Conservation (phyloP, 2,113 vertebrate genomes). For the Oceanodroma tethys region DNA sequence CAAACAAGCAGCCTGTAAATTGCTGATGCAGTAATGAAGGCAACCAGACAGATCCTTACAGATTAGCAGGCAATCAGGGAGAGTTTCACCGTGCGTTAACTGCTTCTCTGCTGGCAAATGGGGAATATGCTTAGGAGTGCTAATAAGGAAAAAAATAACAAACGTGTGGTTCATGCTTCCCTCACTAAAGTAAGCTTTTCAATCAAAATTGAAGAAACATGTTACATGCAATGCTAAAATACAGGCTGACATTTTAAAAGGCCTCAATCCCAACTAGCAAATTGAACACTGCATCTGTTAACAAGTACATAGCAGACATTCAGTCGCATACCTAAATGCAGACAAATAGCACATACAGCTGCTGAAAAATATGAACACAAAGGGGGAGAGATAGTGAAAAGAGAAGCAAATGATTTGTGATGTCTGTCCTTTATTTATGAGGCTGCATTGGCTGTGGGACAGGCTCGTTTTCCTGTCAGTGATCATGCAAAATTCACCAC, state of each 20-base stretch:
- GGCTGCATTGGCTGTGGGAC: background rate
- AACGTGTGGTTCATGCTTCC: background rate
- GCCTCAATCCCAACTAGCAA: background rate
- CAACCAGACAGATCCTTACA: background rate
- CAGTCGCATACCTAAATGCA: background rate
- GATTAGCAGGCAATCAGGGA: background rate
- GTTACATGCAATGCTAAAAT: background rate
- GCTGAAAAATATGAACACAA: background rate
- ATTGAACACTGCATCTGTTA: background rate
- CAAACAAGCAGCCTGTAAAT: background rate
- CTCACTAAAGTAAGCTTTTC: background rate
- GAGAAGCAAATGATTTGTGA: background rate
- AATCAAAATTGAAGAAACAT: background rate
- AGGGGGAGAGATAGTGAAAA: background rate
- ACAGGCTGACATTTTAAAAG: slow-evolving; percentile 16
- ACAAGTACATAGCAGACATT: background rate
- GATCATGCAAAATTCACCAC: background rate
- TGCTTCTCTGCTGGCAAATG: background rate
- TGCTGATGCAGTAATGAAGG: slow-evolving; percentile 4
- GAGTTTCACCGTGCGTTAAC: background rate
- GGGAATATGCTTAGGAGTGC: background rate
- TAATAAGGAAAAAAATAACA: background rate
- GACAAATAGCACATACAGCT: slow-evolving; percentile 7
- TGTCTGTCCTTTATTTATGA: background rate
- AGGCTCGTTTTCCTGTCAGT: background rate